A percentile compares a stretch with the other conserved stretches of the same genome.
Conservation (phyloP, 2,797 vertebrate species). For the Galaxias olidus region DNA sequence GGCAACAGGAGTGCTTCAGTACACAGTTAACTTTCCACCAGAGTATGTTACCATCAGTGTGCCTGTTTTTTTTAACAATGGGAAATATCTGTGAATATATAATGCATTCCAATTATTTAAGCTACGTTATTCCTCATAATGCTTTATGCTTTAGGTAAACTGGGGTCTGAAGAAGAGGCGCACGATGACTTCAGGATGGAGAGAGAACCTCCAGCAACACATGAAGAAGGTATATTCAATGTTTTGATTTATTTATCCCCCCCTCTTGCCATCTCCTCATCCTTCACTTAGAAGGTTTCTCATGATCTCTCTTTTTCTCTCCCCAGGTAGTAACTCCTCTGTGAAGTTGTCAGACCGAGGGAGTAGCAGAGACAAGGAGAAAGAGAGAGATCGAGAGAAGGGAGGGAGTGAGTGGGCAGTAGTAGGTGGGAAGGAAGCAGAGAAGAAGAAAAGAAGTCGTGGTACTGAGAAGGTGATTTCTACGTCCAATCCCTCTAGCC, state of each 20-base stretch:
- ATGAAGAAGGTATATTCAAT: slow-evolving; percentile 84
- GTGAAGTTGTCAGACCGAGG: slow-evolving; percentile 79
- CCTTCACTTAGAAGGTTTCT: slow-evolving; percentile 19
- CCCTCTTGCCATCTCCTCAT: slow-evolving; percentile 26
- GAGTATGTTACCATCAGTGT: too few species aligned
- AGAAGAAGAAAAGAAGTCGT: slow-evolving; percentile 86
- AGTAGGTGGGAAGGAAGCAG: slow-evolving; percentile 81
- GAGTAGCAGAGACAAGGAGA: slow-evolving; percentile 63
- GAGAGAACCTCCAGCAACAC: slow-evolving; percentile 81
- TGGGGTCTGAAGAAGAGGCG: slow-evolving; percentile 85
- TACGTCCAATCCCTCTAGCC: slow-evolving; percentile 85
- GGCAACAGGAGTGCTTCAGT: too few species aligned
- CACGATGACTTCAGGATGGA: slow-evolving; percentile 94
- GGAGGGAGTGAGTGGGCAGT: slow-evolving; percentile 79
- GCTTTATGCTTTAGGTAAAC: slow-evolving; percentile 79
- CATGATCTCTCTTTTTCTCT: background rate
- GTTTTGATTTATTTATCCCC: slow-evolving; percentile 10
- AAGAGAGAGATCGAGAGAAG: slow-evolving; percentile 79
- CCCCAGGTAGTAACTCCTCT: slow-evolving; percentile 68
- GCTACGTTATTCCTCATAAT: too few species aligned
- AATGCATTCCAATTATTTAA: background rate
- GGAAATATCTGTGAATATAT: background rate
- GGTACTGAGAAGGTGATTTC: slow-evolving; percentile 84
- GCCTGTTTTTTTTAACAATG: too few species aligned
- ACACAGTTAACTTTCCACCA: too few species aligned